phyloP scores from a whole-genome alignment of 2,888 invertebrate species.

The Cactoblastis cactorum region DNA sequence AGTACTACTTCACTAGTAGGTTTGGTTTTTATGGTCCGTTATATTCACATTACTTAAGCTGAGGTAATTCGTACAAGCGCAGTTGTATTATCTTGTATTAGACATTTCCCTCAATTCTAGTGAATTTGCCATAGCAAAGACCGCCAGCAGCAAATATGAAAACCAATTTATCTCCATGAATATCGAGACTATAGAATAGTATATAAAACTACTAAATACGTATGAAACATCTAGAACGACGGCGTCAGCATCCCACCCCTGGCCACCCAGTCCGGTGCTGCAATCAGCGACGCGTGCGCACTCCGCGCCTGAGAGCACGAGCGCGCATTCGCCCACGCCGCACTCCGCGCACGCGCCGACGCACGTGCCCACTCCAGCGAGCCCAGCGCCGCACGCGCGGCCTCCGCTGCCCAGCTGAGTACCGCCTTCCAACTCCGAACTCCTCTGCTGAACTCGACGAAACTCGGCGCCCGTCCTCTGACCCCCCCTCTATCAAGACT shows the following conservation, averaged over 20 bases:
- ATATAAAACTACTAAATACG: too few relatives aligned
- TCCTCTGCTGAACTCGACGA: constrained; percentile 79
- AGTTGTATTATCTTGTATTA: too few relatives aligned
- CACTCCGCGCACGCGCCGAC: constrained; percentile 72
- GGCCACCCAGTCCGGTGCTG: constrained; percentile 89
- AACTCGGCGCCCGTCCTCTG: constrained; percentile 76
- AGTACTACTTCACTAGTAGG: too few relatives aligned
- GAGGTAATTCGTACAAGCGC: too few relatives aligned
- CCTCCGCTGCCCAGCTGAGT: constrained; percentile 78
- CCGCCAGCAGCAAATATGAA: too few relatives aligned
- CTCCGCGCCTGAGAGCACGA: constrained; percentile 83
- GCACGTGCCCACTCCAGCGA: too few relatives aligned
- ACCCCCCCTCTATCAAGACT: constrained; percentile 53
- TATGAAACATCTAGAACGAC: constrained; percentile 73
- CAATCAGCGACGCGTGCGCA: constrained; percentile 86
- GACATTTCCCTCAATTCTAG: too few relatives aligned
- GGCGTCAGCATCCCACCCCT: constrained; percentile 84
- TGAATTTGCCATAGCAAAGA: too few relatives aligned
- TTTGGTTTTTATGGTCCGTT: too few relatives aligned
- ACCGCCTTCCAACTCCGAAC: constrained; percentile 79
- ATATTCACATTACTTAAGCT: too few relatives aligned
- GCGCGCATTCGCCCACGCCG: constrained; percentile 66
- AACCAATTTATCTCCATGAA: too few relatives aligned
- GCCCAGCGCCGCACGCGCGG: constrained; percentile 61
- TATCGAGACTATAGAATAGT: too few relatives aligned